These are phyloP conservation scores for Volucella inanis DNA, from an alignment of 2,888 invertebrate species.

Conservation along the genomic window DNA sequence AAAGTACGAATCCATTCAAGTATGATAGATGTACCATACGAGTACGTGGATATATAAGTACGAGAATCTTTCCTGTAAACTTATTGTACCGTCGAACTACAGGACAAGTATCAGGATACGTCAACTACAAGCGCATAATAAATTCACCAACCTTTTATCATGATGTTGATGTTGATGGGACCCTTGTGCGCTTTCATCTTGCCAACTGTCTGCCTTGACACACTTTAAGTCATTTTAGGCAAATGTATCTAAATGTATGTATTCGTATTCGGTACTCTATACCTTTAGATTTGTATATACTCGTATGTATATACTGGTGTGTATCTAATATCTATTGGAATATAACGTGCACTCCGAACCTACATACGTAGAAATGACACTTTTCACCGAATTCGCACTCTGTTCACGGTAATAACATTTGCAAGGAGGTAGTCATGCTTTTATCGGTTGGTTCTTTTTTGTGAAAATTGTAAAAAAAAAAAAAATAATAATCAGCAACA, in stretches of 20 bases:
- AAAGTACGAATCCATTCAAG: no score
- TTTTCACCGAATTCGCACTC: conserved; percentile 9
- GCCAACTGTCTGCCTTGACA: conserved; percentile 45
- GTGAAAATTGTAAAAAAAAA: conserved; percentile 31
- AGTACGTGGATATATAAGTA: no score
- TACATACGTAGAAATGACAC: not conserved
- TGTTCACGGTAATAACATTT: conserved; percentile 31
- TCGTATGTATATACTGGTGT: not conserved
- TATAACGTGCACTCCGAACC: no score
- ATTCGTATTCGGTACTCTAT: not conserved
- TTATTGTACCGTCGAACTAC: no score
- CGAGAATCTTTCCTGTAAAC: no score
- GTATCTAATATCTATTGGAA: no score
- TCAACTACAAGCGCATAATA: no score
- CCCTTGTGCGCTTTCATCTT: conserved; percentile 33
- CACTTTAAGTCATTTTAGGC: conserved; percentile 40
- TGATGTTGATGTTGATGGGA: not conserved
- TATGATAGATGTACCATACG: no score
- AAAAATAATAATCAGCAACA: not conserved
- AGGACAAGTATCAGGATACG: not conserved
- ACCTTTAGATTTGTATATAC: not conserved
- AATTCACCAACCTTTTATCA: no score
- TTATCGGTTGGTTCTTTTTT: not conserved
- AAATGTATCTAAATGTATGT: conserved; percentile 23
- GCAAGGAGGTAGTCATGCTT: conserved; percentile 4